These are phyloP conservation scores for Luperina testacea DNA, from an alignment of 2,888 invertebrate genomes.

Conservation along the genomic window DNA sequence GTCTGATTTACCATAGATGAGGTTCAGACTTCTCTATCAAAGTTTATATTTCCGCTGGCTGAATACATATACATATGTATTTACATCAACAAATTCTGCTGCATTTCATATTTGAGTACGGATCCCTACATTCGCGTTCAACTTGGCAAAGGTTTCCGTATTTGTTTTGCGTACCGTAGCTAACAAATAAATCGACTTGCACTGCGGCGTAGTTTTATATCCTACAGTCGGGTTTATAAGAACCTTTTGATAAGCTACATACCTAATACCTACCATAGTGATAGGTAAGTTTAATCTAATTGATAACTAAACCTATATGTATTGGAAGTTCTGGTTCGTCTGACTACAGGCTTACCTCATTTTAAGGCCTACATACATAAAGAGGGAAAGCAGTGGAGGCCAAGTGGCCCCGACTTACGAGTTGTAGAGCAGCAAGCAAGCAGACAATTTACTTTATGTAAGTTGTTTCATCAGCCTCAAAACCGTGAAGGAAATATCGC, in stretches of 20 bases:
- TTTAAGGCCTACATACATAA: not conserved
- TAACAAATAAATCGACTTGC: constrained; percentile 39
- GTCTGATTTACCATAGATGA: not conserved
- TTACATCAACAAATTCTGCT: constrained; percentile 1
- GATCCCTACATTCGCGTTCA: constrained; percentile 3
- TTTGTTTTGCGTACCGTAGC: constrained; percentile 30
- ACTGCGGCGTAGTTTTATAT: constrained; percentile 23
- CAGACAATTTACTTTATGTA: not conserved
- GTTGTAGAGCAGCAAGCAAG: not conserved
- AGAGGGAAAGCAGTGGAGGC: not conserved
- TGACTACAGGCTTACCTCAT: not conserved
- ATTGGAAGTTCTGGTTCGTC: not conserved
- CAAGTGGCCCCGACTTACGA: not conserved
- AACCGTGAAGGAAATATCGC: not conserved
- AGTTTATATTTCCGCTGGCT: not conserved
- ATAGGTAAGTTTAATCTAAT: not conserved
- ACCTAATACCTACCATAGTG: no score
- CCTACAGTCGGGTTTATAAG: constrained; percentile 11
- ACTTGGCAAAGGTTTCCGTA: constrained; percentile 23
- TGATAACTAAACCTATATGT: not conserved
- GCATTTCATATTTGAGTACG: constrained; percentile 24
- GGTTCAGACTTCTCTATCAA: not conserved
- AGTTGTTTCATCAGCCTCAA: not conserved
- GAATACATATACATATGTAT: not conserved
- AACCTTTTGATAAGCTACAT: not conserved